Conservation (phyloP, 2,888 invertebrate genomes). For the Linyphia triangularis region DNA sequence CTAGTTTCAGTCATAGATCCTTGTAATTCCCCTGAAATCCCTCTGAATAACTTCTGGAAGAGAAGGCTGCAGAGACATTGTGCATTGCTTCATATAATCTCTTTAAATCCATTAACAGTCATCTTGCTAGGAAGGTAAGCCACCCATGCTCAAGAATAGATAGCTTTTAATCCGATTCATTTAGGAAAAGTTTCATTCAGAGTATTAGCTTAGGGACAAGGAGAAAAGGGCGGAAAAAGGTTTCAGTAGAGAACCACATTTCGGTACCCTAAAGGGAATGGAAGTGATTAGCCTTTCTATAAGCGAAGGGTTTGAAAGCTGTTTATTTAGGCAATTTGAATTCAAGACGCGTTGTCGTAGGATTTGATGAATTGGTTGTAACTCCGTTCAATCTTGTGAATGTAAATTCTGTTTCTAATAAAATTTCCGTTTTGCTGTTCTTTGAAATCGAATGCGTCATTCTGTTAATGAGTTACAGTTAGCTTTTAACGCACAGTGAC, state of each 20-base stretch:
- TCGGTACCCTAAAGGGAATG: constrained; percentile 10
- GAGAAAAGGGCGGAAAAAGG: constrained; percentile 15
- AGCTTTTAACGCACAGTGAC: background rate
- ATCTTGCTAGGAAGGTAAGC: constrained; percentile 40
- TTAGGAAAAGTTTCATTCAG: constrained; percentile 58
- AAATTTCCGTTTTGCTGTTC: background rate
- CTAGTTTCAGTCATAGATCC: background rate
- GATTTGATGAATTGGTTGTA: background rate
- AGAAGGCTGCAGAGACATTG: background rate
- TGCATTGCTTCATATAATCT: constrained; percentile 29
- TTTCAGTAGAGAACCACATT: constrained; percentile 34
- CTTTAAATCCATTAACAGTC: constrained; percentile 57
- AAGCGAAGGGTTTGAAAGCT: constrained; percentile 43
- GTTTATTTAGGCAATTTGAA: constrained; percentile 59
- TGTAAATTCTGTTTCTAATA: background rate
- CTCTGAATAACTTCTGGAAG: background rate
- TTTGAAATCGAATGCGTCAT: background rate
- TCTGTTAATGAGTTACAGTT: background rate
- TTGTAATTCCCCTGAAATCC: constrained; percentile 7
- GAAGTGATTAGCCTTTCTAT: constrained; percentile 50
- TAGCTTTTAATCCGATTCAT: constrained; percentile 56
- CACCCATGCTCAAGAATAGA: constrained; percentile 33
- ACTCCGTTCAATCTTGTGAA: background rate
- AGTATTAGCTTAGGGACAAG: constrained; percentile 21
- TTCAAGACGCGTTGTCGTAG: constrained; percentile 9